These are phyloP conservation scores for Leguminivora glycinivorella DNA, from an alignment of 1,140 invertebrate genomes.

Conservation along the genomic window DNA sequence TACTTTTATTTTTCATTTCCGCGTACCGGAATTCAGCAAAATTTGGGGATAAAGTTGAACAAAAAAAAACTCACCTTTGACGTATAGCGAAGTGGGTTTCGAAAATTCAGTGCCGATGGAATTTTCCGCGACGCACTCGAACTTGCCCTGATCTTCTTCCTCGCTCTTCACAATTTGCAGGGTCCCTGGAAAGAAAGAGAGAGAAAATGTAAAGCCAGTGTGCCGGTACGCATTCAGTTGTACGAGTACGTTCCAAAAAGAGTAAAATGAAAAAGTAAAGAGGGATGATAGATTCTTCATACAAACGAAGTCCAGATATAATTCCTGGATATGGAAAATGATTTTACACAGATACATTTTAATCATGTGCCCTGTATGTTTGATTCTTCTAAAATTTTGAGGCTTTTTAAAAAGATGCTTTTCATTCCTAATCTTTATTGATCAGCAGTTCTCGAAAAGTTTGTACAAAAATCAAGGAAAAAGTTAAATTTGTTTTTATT, in stretches of 20 bases:
- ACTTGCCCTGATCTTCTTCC: slow-evolving; percentile 94
- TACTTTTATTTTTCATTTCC: background rate
- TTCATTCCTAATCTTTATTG: too few species aligned
- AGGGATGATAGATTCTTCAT: too few species aligned
- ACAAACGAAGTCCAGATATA: too few species aligned
- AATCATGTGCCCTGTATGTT: too few species aligned
- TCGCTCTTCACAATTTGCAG: slow-evolving; percentile 94
- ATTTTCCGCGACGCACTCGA: slow-evolving; percentile 96
- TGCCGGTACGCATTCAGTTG: slow-evolving; percentile 19
- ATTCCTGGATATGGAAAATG: too few species aligned
- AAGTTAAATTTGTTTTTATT: too few species aligned
- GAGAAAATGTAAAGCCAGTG: slow-evolving; percentile 35
- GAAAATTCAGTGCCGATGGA: slow-evolving; percentile 95
- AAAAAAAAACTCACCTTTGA: slow-evolving; percentile 87
- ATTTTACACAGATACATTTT: too few species aligned
- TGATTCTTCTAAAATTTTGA: too few species aligned
- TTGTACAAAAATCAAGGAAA: too few species aligned
- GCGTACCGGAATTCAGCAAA: background rate
- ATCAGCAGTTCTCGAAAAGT: too few species aligned
- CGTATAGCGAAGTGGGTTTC: slow-evolving; percentile 93
- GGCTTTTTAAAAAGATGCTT: too few species aligned
- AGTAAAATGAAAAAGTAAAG: slow-evolving; percentile 21
- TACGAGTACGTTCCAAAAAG: slow-evolving; percentile 30
- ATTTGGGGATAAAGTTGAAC: background rate
- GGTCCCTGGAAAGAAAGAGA: slow-evolving; percentile 85